Base-by-base conservation (phyloP, 2,888 invertebrate genomes). In the Slavum lentiscoides region DNA sequence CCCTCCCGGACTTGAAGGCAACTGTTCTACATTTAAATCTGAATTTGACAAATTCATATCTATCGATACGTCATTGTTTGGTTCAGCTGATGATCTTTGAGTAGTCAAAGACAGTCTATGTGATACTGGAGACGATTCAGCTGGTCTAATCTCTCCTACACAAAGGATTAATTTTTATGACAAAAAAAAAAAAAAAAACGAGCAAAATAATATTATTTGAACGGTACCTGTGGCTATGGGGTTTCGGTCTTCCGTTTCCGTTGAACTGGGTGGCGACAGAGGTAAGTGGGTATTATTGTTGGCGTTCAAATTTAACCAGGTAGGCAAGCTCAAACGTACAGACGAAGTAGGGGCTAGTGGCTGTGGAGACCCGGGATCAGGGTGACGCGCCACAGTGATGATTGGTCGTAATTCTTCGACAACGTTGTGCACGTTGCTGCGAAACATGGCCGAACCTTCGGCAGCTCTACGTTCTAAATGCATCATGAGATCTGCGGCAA, bases 341-440 rank as follows among this genome's bases (percentile, higher is more conserved):
- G 68, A 88, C 88, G 88, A 88, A 85, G 81, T 64, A 68, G 69
- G 74, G 66, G 75, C 81, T 82, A 83, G 70, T 17, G 72, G 82
- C 83, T 84, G 86, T 87, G 88, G 89, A 87, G 88, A 72, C 4
- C 89, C 82, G 82, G 90, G 88, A 73, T 90, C 80, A 15, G 80
- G 80, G 9, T 80, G 43, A 8, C 80, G 80, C 21, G 72, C 75
- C 85, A 90, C 89, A 86, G 91, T 90, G 19, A 91, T 90, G 9
- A 91, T 87, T n/a, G 91, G 91, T 84, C 91, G 88, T 74, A 91
- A 90, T 86, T 90, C 91, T 84, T 91, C 88, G 83, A 91, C 87
- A 89, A 85, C 88, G 9, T 86, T 85, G n/a, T 86, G 85, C 73
- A 86, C 84, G 70, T 86, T 86, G 77, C 84, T 84, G 37, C 85